phyloP scores from a whole-genome alignment of 2,888 invertebrate genomes.

The Zygogramma bicolorata region DNA sequence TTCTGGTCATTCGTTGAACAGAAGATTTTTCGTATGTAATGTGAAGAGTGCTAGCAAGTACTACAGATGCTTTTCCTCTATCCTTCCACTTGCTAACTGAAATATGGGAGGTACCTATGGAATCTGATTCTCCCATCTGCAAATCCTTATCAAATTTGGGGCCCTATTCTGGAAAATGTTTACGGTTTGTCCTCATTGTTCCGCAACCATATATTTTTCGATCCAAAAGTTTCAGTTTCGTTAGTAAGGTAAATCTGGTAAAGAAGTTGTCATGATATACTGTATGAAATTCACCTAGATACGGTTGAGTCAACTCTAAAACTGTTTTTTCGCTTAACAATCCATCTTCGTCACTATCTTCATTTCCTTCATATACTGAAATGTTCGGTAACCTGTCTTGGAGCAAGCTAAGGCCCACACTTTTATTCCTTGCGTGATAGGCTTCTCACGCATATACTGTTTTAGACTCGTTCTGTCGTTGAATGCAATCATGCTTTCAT shows the following conservation, averaged over 20 bases:
- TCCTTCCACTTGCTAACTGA: background rate
- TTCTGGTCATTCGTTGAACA: background rate
- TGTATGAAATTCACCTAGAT: background rate
- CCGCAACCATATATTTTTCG: background rate
- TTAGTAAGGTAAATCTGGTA: background rate
- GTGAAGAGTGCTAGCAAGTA: background rate
- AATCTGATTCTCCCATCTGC: background rate
- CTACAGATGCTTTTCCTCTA: background rate
- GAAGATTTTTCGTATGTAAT: background rate
- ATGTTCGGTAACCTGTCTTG: background rate
- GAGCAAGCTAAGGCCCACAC: slow-evolving; percentile 36
- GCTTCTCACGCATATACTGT: slow-evolving; percentile 56
- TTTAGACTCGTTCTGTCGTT: slow-evolving; percentile 42
- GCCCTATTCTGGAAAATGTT: background rate
- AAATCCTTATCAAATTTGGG: background rate
- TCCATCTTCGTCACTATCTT: background rate
- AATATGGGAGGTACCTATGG: background rate
- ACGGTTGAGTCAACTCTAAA: background rate
- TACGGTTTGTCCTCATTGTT: background rate
- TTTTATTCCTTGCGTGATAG: slow-evolving; percentile 56
- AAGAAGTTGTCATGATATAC: background rate
- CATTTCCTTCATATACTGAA: background rate
- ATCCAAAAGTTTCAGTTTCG: background rate
- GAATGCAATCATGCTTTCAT: slow-evolving; percentile 44
- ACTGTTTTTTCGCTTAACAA: background rate